Percentiles rank a stretch among this genome's conserved stretches.
phyloP scores from a whole-genome alignment of 1,140 invertebrate genomes.

The Druon quercuslanigerum region DNA sequence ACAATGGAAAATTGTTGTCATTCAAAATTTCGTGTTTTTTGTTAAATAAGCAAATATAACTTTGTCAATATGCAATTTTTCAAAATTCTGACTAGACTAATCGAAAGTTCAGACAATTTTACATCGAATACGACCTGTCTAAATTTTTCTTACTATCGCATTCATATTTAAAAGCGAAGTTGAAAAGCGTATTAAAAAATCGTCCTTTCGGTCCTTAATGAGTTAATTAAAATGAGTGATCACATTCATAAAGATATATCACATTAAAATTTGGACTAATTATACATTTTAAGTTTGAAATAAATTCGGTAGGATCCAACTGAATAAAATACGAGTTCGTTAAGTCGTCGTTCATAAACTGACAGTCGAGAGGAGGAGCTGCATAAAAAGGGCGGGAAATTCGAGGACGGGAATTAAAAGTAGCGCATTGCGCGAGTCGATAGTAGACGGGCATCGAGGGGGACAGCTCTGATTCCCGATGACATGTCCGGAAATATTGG shows the following conservation, averaged over 20 bases:
- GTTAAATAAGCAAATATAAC: no score
- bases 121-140: no score
- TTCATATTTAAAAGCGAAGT: no score
- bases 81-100: no score
- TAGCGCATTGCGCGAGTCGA: background rate
- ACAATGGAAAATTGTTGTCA: no score
- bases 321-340: background rate
- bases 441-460: background rate
- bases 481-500: conserved; percentile 59
- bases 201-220: no score
- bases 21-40: no score
- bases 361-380: conserved; percentile 1
- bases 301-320: background rate
- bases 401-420: conserved; percentile 18
- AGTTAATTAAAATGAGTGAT: no score
- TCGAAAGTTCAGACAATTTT: no score
- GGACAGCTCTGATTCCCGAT: conserved; percentile 35
- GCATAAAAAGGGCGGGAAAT: conserved; percentile 18
- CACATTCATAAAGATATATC: background rate
- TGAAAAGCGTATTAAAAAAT: no score
- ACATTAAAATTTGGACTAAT: background rate
- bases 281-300: conserved; percentile 8
- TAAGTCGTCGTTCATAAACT: conserved; percentile 18
- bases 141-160: no score
- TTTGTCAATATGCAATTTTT: no score